phyloP scores from a whole-genome alignment of 1,140 invertebrate genomes.

The Plectrocnemia conspersa region DNA sequence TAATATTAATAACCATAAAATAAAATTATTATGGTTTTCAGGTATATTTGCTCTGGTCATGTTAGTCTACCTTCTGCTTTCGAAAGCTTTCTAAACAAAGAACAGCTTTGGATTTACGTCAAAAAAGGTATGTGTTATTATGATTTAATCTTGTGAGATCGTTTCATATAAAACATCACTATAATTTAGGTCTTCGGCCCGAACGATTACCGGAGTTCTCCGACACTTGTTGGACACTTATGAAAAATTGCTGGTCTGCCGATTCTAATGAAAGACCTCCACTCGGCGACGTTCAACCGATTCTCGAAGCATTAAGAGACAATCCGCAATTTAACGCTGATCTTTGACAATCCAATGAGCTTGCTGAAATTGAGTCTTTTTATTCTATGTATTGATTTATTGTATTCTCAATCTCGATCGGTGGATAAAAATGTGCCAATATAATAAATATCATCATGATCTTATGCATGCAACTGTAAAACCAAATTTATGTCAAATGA shows the following conservation, averaged over 20 bases:
- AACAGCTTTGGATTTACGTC: conserved; percentile 81
- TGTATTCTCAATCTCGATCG: too few species aligned
- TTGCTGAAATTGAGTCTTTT: too few species aligned
- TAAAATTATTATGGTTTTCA: conserved; percentile 25
- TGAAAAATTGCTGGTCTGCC: conserved; percentile 80
- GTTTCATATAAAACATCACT: conserved; percentile 19
- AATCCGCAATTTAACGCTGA: neutral
- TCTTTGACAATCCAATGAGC: too few species aligned
- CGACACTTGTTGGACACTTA: conserved; percentile 77
- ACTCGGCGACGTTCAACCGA: conserved; percentile 69
- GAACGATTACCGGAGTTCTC: conserved; percentile 71
- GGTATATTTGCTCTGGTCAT: conserved; percentile 79
- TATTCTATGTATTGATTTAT: too few species aligned
- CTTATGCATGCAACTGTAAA: too few species aligned
- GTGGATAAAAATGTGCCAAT: too few species aligned
- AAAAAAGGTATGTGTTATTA: conserved; percentile 61
- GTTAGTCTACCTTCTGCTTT: conserved; percentile 75
- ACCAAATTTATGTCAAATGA: too few species aligned
- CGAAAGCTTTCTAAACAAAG: conserved; percentile 83
- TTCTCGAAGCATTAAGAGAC: conserved; percentile 53
- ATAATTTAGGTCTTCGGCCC: conserved; percentile 60
- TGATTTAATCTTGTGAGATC: conserved; percentile 17
- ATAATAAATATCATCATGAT: too few species aligned
- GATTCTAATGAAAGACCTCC: conserved; percentile 71
- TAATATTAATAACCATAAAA: neutral